Evolutionary conservation across 1,140 invertebrate species (phyloP).

Genomic region (Pogonomyrmex barbatus): DNA sequence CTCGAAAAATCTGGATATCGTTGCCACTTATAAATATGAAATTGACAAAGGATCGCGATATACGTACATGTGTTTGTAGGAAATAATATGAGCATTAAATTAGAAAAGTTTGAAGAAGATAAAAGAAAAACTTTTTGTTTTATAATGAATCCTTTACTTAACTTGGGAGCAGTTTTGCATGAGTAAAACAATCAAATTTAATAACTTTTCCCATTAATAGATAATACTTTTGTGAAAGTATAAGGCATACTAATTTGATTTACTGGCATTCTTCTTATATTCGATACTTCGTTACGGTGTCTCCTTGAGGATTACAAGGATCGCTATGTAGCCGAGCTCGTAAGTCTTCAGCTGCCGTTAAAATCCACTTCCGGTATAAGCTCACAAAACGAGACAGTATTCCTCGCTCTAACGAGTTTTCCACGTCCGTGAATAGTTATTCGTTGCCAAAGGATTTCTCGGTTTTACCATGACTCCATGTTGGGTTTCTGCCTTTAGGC

Average conservation of each 20-base stretch:
- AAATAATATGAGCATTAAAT: conserved; percentile 12
- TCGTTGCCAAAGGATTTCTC: conserved; percentile 51
- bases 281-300: conserved; percentile 9
- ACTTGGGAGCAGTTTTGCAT: neutral
- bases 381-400: conserved; percentile 33
- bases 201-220: conserved; percentile 32
- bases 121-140: neutral
- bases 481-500: conserved; percentile 17
- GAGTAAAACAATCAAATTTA: conserved; percentile 20
- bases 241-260: conserved; percentile 40
- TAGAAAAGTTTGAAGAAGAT: conserved; percentile 11
- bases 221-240: neutral
- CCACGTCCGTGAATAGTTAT: conserved; percentile 58
- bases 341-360: conserved; percentile 52
- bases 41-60: neutral
- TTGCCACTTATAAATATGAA: neutral
- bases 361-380: conserved; percentile 58
- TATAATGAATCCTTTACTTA: neutral
- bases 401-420: conserved; percentile 69
- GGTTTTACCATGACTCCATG: conserved; percentile 19
- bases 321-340: neutral
- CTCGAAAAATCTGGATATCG: neutral
- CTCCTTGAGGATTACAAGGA: conserved; percentile 24
- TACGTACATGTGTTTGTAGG: neutral
- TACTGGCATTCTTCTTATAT: neutral